Evolutionary conservation across 1,140 invertebrate species (phyloP), one percentile per base, ranked within the genome.

Genomic region (Bradynema listronoti): DNA sequence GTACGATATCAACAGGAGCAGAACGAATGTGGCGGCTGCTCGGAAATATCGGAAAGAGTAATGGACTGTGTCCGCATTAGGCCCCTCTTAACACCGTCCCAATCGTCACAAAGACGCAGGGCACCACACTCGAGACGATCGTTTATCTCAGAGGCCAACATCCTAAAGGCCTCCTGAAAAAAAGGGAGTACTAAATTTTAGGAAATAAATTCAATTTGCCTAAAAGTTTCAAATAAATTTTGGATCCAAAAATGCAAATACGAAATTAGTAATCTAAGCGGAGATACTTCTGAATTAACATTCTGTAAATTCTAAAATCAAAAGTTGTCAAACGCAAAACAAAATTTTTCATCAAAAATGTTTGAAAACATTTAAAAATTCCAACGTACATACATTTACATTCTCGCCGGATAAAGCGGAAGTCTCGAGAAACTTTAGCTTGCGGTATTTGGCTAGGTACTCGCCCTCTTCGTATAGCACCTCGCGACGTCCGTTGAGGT

Each of bases 301-400:
- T n/a, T n/a, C n/a, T n/a, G n/a, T n/a, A n/a, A n/a, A n/a, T n/a
- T n/a, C n/a, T n/a, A n/a, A n/a, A n/a, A n/a, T n/a, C n/a, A n/a
- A n/a, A n/a, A n/a, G n/a, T n/a, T n/a, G n/a, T n/a, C n/a, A n/a
- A n/a, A n/a, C n/a, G n/a, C n/a, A n/a, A n/a, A n/a, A n/a, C n/a
- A n/a, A n/a, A n/a, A n/a, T n/a, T n/a, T n/a, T n/a, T n/a, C n/a
- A n/a, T n/a, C n/a, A n/a, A n/a, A n/a, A n/a, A n/a, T n/a, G n/a
- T n/a, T n/a, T n/a, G n/a, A n/a, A n/a, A n/a, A n/a, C n/a, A n/a
- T n/a, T n/a, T 39, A 39, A 39, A 87, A 70, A 94, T 92, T 80
- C 91, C 87, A 39, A 91, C 90, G 19, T 96, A 86, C 90, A 87
- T 78, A 92, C 87, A 82, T 95, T 90, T 1, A 97, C 91, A 81